Conservation (phyloP, 2,797 vertebrate genomes). For the Pseudomugil gertrudae region DNA sequence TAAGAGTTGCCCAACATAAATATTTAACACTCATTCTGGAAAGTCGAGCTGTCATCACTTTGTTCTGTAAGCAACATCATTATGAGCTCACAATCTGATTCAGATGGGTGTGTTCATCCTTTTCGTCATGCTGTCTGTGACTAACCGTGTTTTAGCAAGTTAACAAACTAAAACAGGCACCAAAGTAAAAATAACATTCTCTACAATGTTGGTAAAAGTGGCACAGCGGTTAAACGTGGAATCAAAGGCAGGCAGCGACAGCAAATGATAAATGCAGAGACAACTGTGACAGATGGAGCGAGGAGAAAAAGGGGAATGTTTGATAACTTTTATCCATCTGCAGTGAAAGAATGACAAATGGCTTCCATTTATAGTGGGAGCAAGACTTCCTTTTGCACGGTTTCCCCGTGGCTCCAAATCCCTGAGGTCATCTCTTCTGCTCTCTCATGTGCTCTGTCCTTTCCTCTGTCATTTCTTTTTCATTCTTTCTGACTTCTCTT, state of each 20-base stretch:
- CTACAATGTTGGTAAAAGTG: slow-evolving; percentile 5
- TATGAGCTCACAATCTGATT: not conserved
- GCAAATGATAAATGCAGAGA: slow-evolving; percentile 62
- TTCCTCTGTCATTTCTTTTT: slow-evolving; percentile 20
- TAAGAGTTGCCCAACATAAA: not conserved
- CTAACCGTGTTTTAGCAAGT: not conserved
- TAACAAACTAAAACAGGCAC: no score
- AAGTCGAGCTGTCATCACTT: not conserved
- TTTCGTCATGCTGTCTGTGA: not conserved
- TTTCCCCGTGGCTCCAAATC: slow-evolving; percentile 40
- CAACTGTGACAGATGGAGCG: slow-evolving; percentile 62
- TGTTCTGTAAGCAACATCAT: not conserved
- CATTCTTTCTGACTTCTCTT: slow-evolving; percentile 8
- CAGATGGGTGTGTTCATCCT: not conserved
- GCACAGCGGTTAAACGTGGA: slow-evolving; percentile 34
- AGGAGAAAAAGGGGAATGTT: slow-evolving; percentile 53
- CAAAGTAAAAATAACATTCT: not conserved
- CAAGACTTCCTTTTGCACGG: slow-evolving; percentile 43
- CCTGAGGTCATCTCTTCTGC: slow-evolving; percentile 26
- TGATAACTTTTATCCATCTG: slow-evolving; percentile 55
- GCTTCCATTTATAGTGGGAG: slow-evolving; percentile 60
- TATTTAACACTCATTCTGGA: not conserved
- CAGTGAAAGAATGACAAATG: slow-evolving; percentile 66
- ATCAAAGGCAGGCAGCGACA: slow-evolving; percentile 33
- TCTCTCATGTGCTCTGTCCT: slow-evolving; percentile 25